Evolutionary conservation across 2,797 vertebrate genomes (phyloP), one percentile per base, ranked within the genome.

Genomic region (Diplodus sargus): DNA sequence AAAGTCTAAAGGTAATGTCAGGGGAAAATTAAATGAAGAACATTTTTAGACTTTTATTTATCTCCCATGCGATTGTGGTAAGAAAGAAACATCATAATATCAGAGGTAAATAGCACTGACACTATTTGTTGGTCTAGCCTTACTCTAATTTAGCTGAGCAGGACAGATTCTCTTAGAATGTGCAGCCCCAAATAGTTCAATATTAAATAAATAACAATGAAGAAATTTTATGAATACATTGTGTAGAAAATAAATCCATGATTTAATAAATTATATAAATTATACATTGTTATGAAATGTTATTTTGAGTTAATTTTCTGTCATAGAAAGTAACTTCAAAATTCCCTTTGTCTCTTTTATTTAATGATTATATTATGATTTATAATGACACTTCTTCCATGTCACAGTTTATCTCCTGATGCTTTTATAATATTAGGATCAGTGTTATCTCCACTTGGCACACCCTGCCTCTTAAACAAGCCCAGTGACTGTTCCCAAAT

Each of bases 161-260:
- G 10, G 22, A 54, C 57, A 18, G 28, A 47, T 39, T 18, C 5
- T 57, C 23, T 58, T 54, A 28, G 18, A 62, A 28, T 51, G 45
- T 54, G 47, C 9, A 54, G 16, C 30, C 48, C 43, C 28, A 54
- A 28, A 30, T 22, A 63, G 17, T 58, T 48, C 13, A 67, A 13
- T 39, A 51, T 62, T 67, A 56, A 58, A 59, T 68, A 30, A 68
- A 57, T 25, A 57, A n/a, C 5, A n/a, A 18, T 28, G 20, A 48
- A 56, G 1, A 13, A 6, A 57, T 22, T 14, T 8, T 58, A 66
- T 53, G 7, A 54, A 28, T 42, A 57, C 10, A 48, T 23, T 64
- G 25, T 7, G 9, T 63, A 30, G 28, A 0, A 34, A 70, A 59
- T 58, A 5, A 49, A 59, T 2, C 30, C n/a, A 39, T 39, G n/a